These are phyloP conservation scores for Leistus spinibarbis DNA, from an alignment of 2,888 invertebrate genomes.

Conservation along the genomic window DNA sequence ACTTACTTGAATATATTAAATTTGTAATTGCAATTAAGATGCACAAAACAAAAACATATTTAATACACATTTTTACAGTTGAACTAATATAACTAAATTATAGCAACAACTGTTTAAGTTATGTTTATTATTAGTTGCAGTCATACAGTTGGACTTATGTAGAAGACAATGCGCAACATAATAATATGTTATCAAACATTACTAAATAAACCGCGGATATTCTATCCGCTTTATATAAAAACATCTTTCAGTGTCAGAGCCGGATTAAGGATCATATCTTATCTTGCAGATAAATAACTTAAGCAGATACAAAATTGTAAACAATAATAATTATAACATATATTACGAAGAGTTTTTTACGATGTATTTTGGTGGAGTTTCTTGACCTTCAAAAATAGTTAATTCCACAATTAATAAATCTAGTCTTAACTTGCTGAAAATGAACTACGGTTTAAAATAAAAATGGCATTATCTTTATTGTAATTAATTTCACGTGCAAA, in stretches of 20 bases:
- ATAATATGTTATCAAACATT: neutral
- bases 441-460: too few relatives aligned
- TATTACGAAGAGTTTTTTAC: too few relatives aligned
- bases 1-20: neutral
- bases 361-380: too few relatives aligned
- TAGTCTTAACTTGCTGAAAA: too few relatives aligned
- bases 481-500: too few relatives aligned
- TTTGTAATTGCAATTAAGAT: neutral
- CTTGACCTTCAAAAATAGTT: too few relatives aligned
- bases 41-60: neutral
- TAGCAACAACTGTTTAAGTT: neutral
- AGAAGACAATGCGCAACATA: neutral
- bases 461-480: too few relatives aligned
- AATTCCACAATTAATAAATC: too few relatives aligned
- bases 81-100: neutral
- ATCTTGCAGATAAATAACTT: too few relatives aligned
- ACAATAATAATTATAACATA: too few relatives aligned
- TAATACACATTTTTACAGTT: neutral
- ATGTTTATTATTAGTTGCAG: neutral
- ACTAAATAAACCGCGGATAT: neutral
- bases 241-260: conserved; percentile 19
- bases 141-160: neutral
- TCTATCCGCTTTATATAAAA: conserved; percentile 6
- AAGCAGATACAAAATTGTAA: neutral
- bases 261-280: conserved; percentile 18